A percentile compares a stretch with the other conserved stretches of the same genome.
phyloP scores from a whole-genome alignment of 2,888 invertebrate genomes.

The Catocala sponsa region DNA sequence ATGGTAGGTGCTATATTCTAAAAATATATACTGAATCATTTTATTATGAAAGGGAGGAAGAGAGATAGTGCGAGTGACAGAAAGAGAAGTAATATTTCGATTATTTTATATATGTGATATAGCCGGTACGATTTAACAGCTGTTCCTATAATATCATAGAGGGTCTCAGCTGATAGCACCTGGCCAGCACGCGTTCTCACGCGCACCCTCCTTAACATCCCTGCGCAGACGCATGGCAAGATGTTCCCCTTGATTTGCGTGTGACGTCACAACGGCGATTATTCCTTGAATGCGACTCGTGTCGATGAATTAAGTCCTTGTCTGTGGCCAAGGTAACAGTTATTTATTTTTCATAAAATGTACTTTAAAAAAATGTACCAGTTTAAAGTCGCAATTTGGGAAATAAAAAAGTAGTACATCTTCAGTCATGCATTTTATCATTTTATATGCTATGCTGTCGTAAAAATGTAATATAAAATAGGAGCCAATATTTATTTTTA shows the following conservation, averaged over 20 bases:
- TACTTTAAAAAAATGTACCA: no score
- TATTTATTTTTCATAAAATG: no score
- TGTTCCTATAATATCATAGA: conserved; percentile 54
- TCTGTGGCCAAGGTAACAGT: not conserved
- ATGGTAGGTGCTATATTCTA: no score
- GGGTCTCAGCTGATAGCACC: conserved; percentile 75
- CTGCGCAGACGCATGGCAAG: conserved; percentile 61
- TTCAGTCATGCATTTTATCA: not conserved
- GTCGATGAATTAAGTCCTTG: conserved; percentile 63
- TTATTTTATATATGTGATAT: conserved; percentile 30
- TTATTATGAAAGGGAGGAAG: not conserved
- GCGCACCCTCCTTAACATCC: conserved; percentile 66
- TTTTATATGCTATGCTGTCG: not conserved
- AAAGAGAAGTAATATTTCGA: conserved; percentile 19
- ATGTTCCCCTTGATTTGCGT: conserved; percentile 51
- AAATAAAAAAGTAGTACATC: no score
- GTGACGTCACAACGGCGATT: conserved; percentile 64
- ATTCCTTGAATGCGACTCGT: conserved; percentile 65
- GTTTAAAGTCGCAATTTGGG: no score
- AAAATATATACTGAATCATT: no score
- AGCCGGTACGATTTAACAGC: conserved; percentile 62
- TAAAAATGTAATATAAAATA: no score
- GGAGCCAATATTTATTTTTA: no score
- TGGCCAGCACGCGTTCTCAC: conserved; percentile 84
- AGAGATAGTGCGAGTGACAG: not conserved